Base-by-base conservation (phyloP, 2,888 invertebrate species). In the Trimorus sp. region DNA sequence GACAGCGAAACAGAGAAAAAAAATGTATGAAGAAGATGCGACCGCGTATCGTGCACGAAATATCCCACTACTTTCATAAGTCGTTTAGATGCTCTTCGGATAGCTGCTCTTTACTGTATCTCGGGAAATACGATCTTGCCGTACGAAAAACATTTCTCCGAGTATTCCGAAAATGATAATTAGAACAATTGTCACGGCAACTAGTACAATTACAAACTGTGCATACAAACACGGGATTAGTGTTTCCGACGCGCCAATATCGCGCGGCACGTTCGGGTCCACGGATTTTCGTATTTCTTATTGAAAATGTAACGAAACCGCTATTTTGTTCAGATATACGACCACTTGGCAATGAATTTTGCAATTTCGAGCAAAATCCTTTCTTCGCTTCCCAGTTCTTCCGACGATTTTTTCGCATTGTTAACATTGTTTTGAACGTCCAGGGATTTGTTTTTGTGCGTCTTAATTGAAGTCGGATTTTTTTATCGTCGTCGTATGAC, bases 51-150 rank as follows among this genome's bases (percentile, higher is more conserved):
- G 74, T 68, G 82, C 76, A 76, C 71, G 62, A 79, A 79, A 79
- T 82, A 73, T 73, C 71, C 75, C 51, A 40, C 82, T 70, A 82
- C 75, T 82, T 82, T 75, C 69, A 62, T 79, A 79, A 73, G 76
- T 83, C 79, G 79, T 83, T 83, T 79, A 83, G 79, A 82, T 82
- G 68, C 73, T 79, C 79, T 82, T 82, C 49, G 62, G 79, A 82
- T 83, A 79, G 59, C 53, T 77, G 69, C 53, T 79, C 70, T 83
- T 83, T 79, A 77, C 68, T 63, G 42, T 63, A 65, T 65, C 66
- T 68, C 36, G 37, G 60, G 75, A 79, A 76, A 79, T 63, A 79
- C 56, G 71, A 73, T 65, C 12, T 73, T 56, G 36, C 37, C 12
- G 26, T 7, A 56, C 37, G 36, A 56, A 56, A 37, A 56, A 56